These are phyloP conservation scores for Naso thynnoides DNA, from an alignment of 2,797 vertebrate species.

Conservation along the genomic window DNA sequence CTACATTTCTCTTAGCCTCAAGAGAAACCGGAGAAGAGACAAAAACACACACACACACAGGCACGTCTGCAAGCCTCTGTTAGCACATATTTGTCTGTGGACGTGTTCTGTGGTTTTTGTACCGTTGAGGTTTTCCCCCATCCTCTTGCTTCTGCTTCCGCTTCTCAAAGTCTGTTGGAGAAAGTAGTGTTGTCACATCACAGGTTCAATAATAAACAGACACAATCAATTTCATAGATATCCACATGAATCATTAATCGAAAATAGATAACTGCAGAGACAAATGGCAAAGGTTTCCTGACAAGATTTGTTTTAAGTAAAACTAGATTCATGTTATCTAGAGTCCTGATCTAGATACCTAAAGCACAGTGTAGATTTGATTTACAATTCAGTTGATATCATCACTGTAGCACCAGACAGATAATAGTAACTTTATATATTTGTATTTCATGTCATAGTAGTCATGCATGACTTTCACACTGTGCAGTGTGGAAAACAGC, in stretches of 20 bases:
- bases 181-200: conserved; percentile 12
- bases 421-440: no score
- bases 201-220: background rate
- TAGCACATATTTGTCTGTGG: background rate
- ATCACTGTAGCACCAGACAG: no score
- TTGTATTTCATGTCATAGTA: no score
- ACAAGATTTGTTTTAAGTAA: no score
- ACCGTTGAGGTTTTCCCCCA: background rate
- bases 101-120: background rate
- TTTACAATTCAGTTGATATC: no score
- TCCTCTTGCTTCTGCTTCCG: conserved; percentile 30
- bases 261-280: background rate
- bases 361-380: no score
- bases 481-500: no score
- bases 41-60: background rate
- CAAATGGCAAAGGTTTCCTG: no score
- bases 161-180: conserved; percentile 4
- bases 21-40: background rate
- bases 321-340: no score
- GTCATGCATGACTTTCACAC: no score
- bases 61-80: background rate
- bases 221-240: background rate
- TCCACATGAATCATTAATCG: background rate
- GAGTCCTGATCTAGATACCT: no score
- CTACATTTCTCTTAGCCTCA: background rate